Evolutionary conservation across 1,140 invertebrate genomes (phyloP).

Genomic region (Geopemphigus sp.): DNA sequence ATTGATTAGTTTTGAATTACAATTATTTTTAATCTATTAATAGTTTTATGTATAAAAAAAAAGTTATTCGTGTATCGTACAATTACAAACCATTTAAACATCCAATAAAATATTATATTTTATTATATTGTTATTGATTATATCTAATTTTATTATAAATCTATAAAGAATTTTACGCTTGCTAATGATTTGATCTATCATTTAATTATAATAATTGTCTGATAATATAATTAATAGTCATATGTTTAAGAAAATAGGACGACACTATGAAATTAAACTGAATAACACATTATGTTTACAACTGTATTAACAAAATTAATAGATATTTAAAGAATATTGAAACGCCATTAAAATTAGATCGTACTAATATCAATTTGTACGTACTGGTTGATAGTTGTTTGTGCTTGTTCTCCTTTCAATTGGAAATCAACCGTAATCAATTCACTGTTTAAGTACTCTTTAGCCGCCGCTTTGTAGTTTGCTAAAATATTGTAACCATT

Average conservation of each 20-base stretch:
- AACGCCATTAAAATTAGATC: too few species aligned
- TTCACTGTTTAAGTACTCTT: slow-evolving; percentile 8
- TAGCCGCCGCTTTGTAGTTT: neutral
- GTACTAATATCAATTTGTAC: neutral
- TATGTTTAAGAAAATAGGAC: neutral
- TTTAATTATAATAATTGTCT: too few species aligned
- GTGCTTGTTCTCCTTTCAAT: neutral
- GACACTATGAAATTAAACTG: too few species aligned
- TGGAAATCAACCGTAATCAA: slow-evolving; percentile 33
- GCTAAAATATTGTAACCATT: slow-evolving; percentile 14
- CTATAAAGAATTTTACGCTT: too few species aligned
- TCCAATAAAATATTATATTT: neutral
- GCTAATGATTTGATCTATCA: too few species aligned
- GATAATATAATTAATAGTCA: neutral
- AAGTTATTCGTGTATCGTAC: too few species aligned
- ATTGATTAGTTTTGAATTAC: too few species aligned
- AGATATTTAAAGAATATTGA: too few species aligned
- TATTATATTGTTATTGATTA: too few species aligned
- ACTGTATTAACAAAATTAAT: neutral
- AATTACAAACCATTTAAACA: neutral
- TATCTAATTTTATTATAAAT: too few species aligned
- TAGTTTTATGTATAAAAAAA: too few species aligned
- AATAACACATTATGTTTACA: neutral
- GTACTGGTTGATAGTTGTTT: slow-evolving; percentile 18
- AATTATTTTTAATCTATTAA: too few species aligned